phyloP scores from a whole-genome alignment of 2,797 vertebrate genomes.

The Danio jaintianensis region DNA sequence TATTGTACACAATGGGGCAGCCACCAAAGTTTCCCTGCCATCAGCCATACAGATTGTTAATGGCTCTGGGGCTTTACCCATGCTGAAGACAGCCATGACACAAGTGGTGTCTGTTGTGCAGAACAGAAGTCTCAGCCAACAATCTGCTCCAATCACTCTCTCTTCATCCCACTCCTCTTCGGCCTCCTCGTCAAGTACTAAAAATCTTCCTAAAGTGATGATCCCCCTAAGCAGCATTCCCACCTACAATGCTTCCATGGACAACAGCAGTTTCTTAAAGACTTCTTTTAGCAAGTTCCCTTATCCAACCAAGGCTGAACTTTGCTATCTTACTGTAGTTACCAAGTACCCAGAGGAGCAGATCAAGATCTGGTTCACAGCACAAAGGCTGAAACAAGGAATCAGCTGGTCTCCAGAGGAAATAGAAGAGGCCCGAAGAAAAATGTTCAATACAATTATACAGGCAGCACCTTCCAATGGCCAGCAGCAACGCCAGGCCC shows the following conservation, averaged over 20 bases:
- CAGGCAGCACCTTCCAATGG: conserved; percentile 87
- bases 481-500: conserved; percentile 76
- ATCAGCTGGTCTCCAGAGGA: conserved; percentile 99
- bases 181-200: conserved; percentile 75
- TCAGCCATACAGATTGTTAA: conserved; percentile 86
- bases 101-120: conserved; percentile 90
- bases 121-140: conserved; percentile 79
- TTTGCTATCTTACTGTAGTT: conserved; percentile 97
- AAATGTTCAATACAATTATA: conserved; percentile 99
- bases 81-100: conserved; percentile 90
- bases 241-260: conserved; percentile 95
- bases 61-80: conserved; percentile 87
- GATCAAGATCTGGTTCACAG: conserved; percentile 99
- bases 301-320: conserved; percentile 96
- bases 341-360: conserved; percentile 98
- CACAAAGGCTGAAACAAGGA: conserved; percentile 95
- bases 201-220: conserved; percentile 97
- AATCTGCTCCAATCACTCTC: conserved; percentile 69
- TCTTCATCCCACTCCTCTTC: conserved; percentile 70
- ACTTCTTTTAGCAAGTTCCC: conserved; percentile 98
- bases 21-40: conserved; percentile 74
- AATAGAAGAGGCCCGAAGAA: conserved; percentile 95
- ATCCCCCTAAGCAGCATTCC: conserved; percentile 98
- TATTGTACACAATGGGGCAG: conserved; percentile 79
- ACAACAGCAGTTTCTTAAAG: conserved; percentile 95